phyloP scores from a whole-genome alignment of 2,113 vertebrate species.

The Equus quagga region DNA sequence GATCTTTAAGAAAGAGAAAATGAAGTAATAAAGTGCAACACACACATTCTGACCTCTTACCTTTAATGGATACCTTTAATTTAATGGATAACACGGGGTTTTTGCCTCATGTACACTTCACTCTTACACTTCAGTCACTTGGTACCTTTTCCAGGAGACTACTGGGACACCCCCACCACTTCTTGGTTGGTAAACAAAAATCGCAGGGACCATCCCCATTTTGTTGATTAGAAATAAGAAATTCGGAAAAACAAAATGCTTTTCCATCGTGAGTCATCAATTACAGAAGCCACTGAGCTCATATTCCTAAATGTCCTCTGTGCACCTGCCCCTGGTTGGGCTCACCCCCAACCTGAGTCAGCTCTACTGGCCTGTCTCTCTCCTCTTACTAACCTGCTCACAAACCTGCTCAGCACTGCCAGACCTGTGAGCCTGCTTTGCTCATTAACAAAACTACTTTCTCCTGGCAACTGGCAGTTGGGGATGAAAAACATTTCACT shows the following conservation, averaged over 20 bases:
- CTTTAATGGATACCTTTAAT: neutral
- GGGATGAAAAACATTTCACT: conserved; percentile 43
- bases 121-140: neutral
- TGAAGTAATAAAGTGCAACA: neutral
- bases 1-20: neutral
- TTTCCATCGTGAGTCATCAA: neutral
- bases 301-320: neutral
- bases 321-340: neutral
- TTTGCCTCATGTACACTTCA: neutral
- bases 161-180: neutral
- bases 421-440: no score
- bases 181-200: neutral
- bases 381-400: neutral
- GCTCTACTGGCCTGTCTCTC: neutral
- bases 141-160: neutral
- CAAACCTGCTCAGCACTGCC: no score
- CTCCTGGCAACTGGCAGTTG: neutral
- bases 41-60: neutral
- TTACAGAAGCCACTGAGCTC: neutral
- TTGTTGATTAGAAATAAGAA: neutral
- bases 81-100: neutral
- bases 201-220: neutral
- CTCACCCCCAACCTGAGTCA: conserved; percentile 30
- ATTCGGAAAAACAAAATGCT: neutral
- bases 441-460: neutral